Conservation (phyloP, 2,113 vertebrate species). For the Peucedramus taeniatus region DNA sequence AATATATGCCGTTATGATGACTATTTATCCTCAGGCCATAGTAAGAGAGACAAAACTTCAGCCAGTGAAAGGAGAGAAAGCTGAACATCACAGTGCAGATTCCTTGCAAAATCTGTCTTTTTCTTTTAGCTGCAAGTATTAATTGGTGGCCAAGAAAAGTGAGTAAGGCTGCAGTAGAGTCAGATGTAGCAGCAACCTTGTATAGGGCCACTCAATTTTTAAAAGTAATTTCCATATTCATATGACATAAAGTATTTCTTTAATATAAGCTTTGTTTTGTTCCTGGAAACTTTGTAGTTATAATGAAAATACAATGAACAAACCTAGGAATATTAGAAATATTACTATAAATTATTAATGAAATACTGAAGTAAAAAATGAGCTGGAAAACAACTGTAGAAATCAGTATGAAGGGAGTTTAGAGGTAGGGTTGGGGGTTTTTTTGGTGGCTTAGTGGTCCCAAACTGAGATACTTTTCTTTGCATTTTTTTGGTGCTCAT, state of each 20-base stretch:
- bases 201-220: neutral
- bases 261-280: neutral
- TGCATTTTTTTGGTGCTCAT: neutral
- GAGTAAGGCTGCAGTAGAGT: neutral
- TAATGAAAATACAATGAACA: neutral
- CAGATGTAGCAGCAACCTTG: neutral
- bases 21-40: neutral
- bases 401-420: neutral
- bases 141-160: neutral
- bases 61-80: neutral
- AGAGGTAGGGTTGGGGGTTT: accelerated
- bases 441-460: neutral
- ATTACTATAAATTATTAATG: neutral
- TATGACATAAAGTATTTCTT: neutral
- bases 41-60: neutral
- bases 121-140: neutral
- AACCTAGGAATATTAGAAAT: neutral
- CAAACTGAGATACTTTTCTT: neutral
- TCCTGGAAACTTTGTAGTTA: neutral
- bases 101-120: neutral
- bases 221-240: neutral
- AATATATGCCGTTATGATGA: neutral
- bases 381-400: neutral
- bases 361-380: neutral
- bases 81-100: neutral